A percentile compares a stretch with the other conserved stretches of the same genome.
These are phyloP conservation scores for Melanargia galathea DNA, from an alignment of 2,888 invertebrate species.

Conservation along the genomic window DNA sequence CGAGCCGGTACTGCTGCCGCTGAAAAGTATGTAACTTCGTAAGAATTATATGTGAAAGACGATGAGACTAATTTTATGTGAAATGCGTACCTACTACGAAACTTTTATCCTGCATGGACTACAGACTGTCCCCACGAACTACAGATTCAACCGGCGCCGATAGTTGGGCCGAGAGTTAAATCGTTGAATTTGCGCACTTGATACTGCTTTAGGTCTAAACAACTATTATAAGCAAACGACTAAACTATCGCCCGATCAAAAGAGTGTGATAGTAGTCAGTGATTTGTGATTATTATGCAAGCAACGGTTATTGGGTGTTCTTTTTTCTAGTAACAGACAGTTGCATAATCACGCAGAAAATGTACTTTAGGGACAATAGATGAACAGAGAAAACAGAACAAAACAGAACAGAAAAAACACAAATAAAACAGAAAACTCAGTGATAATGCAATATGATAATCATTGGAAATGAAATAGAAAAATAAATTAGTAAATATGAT, in stretches of 20 bases:
- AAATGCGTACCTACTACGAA: not conserved
- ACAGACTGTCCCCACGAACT: too few species aligned
- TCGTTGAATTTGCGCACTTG: too few species aligned
- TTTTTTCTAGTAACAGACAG: not conserved
- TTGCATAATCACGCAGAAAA: not conserved
- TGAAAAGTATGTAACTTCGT: conserved; percentile 54
- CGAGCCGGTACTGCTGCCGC: conserved; percentile 88
- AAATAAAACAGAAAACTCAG: not conserved
- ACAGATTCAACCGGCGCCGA: too few species aligned
- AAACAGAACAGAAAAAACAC: not conserved
- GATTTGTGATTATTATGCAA: too few species aligned
- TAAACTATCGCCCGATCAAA: too few species aligned
- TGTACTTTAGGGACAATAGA: too few species aligned
- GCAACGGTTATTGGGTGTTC: not conserved
- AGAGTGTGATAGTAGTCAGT: too few species aligned
- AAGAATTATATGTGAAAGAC: not conserved
- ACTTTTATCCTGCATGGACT: not conserved
- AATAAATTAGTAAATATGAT: not conserved
- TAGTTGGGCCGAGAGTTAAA: too few species aligned
- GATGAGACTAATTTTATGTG: not conserved
- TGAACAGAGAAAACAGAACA: not conserved
- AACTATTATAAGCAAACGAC: too few species aligned
- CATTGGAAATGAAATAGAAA: not conserved
- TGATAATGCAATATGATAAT: not conserved
- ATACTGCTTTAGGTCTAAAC: too few species aligned